A percentile compares a stretch with the other conserved stretches of the same genome.
Evolutionary conservation across 2,113 vertebrate genomes (phyloP).

Genomic region (Neotoma lepida): DNA sequence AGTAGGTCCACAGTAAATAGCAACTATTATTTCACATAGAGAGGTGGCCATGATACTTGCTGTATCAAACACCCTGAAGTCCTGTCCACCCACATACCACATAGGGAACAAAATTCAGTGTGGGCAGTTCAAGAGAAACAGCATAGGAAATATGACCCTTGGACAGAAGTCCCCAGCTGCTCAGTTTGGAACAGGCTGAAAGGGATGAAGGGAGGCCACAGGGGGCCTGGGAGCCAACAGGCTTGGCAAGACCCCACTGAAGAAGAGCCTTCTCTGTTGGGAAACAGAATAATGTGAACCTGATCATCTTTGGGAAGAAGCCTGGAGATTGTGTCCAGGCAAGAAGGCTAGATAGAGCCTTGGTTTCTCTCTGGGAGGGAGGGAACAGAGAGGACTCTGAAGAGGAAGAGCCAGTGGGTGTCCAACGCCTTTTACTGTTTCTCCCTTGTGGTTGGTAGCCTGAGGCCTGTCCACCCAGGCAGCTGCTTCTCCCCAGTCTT

Average conservation of each 20-base stretch:
- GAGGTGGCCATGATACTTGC: neutral
- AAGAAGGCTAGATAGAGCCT: neutral
- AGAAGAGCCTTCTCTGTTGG: neutral
- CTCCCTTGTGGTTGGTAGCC: neutral
- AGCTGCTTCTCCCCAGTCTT: neutral
- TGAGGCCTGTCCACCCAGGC: neutral
- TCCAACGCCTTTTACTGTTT: neutral
- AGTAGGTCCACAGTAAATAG: neutral
- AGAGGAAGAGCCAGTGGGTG: neutral
- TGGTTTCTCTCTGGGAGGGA: neutral
- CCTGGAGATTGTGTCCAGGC: neutral
- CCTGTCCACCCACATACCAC: neutral
- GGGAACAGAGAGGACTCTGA: neutral
- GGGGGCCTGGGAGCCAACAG: neutral
- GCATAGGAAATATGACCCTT: constrained; percentile 23
- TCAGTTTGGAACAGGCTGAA: constrained; percentile 43
- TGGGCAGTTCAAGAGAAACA: constrained; percentile 12
- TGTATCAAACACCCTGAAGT: neutral
- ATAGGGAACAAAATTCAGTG: neutral
- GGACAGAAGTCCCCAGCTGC: constrained; percentile 67
- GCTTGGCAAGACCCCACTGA: neutral
- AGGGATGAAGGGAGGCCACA: neutral
- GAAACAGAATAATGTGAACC: neutral
- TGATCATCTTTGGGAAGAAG: neutral
- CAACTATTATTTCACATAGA: neutral